Evolutionary conservation across 1,140 invertebrate genomes (phyloP).

Genomic region (Psix sp.): DNA sequence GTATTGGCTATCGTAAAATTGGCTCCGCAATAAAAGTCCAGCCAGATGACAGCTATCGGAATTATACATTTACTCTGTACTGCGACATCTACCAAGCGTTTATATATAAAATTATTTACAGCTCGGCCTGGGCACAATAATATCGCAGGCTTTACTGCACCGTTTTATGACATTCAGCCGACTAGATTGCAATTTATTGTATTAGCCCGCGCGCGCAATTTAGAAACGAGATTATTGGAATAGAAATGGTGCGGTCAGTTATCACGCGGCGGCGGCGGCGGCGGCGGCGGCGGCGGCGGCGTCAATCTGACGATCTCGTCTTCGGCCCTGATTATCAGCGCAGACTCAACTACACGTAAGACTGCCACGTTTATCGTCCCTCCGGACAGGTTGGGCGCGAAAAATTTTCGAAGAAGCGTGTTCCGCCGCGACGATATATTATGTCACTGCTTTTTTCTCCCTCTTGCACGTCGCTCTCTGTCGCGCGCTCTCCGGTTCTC

Average conservation of each 20-base stretch:
- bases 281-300: too few species aligned
- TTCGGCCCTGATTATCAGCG: constrained; percentile 33
- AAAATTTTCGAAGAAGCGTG: constrained; percentile 45
- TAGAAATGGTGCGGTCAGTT: constrained; percentile 37
- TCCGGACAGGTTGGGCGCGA: constrained; percentile 31
- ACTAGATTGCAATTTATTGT: constrained; percentile 31
- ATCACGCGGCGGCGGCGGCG: too few species aligned
- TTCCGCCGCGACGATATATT: constrained; percentile 40
- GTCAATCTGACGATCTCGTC: constrained; percentile 51
- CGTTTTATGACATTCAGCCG: constrained; percentile 9
- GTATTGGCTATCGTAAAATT: too few species aligned
- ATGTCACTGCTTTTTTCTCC: constrained; percentile 16
- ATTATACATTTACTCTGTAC: too few species aligned
- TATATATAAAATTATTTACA: too few species aligned
- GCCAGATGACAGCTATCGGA: too few species aligned
- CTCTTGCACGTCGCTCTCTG: constrained; percentile 4
- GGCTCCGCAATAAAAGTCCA: too few species aligned
- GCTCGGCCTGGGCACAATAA: too few species aligned
- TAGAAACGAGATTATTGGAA: constrained; percentile 32
- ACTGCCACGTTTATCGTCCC: constrained; percentile 46
- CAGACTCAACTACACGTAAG: constrained; percentile 26
- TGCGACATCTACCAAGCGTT: too few species aligned
- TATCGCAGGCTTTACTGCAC: constrained; percentile 35
- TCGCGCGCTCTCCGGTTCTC: background rate
- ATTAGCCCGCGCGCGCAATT: constrained; percentile 13